phyloP scores from a whole-genome alignment of 1,140 invertebrate genomes.

The Tetramorium alpestre region DNA sequence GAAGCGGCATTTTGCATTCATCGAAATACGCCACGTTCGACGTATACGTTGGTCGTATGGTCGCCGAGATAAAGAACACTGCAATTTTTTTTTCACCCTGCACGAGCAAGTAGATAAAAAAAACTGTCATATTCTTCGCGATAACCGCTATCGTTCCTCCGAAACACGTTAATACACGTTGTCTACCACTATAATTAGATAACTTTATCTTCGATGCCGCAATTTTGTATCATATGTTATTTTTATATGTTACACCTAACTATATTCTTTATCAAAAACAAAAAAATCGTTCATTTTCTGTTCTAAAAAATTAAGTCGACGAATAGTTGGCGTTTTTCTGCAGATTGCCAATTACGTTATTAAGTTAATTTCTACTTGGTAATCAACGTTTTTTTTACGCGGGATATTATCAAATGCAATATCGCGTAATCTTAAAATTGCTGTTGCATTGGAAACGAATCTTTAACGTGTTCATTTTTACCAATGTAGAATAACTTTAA shows the following conservation, averaged over 20 bases:
- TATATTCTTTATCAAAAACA: background rate
- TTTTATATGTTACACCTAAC: background rate
- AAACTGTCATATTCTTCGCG: background rate
- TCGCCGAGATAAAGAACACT: slow-evolving; percentile 25
- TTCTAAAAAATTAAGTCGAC: background rate
- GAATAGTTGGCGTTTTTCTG: too few species aligned
- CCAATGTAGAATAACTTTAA: too few species aligned
- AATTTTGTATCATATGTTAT: background rate
- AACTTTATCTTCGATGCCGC: background rate
- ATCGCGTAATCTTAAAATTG: background rate
- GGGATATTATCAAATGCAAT: too few species aligned
- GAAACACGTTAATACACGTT: slow-evolving; percentile 1
- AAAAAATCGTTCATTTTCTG: background rate
- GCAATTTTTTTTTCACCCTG: slow-evolving; percentile 16
- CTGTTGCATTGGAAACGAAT: background rate
- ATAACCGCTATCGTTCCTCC: background rate
- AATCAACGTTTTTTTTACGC: too few species aligned
- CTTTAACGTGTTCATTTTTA: background rate
- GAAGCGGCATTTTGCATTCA: background rate
- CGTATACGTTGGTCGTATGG: background rate
- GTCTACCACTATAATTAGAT: background rate
- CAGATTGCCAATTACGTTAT: too few species aligned
- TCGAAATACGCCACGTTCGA: background rate
- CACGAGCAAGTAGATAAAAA: slow-evolving; percentile 10
- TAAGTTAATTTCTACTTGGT: too few species aligned